Evolutionary conservation across 2,888 invertebrate species (phyloP), one percentile per base, ranked within the genome.

Genomic region (Phortica magna): DNA sequence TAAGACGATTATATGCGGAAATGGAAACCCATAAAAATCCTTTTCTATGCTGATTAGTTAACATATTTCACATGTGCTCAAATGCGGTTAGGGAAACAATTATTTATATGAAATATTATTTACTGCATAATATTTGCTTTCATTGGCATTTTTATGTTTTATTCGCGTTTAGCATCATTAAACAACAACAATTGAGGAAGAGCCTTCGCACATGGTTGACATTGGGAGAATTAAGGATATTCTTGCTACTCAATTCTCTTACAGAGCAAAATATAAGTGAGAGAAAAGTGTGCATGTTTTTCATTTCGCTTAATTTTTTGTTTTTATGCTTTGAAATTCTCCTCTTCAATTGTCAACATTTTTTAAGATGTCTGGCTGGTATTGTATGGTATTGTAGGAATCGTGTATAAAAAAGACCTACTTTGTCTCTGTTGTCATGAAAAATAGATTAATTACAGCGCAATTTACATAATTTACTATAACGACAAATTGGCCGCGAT

Each of bases 21-120:
- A 91, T 91, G 90, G 89, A 90, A 87, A 89, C 88, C 90, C 88
- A 91, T 91, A 91, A 91, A 90, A 91, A 88, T 89, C 90, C 89
- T 91, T 91, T 91, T 90, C 90, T 89, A 87, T 85, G 90, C 89
- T 89, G 90, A 91, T 91, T 91, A 90, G 90, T 86, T 89, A 89
- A 87, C 91, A 91, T 91, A 91, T 91, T 91, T 85, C 72, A 78
- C 71, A 70, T 75, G 59, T 59, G 31, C 42, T 42, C 75, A 41
- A 72, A 76, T 77, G 42, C 70, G 75, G 79, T 68, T 75, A 81
- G 81, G 90, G 90, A 91, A 91, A 83, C 89, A 90, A 91, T 91
- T 91, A 91, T 91, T 91, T 91, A 90, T 90, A 84, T 82, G 89
- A 88, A 90, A 89, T 91, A 90, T 90, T 90, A 89, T 90, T 90